phyloP scores from a whole-genome alignment of 2,888 invertebrate genomes.

The Drosophila anomalata region DNA sequence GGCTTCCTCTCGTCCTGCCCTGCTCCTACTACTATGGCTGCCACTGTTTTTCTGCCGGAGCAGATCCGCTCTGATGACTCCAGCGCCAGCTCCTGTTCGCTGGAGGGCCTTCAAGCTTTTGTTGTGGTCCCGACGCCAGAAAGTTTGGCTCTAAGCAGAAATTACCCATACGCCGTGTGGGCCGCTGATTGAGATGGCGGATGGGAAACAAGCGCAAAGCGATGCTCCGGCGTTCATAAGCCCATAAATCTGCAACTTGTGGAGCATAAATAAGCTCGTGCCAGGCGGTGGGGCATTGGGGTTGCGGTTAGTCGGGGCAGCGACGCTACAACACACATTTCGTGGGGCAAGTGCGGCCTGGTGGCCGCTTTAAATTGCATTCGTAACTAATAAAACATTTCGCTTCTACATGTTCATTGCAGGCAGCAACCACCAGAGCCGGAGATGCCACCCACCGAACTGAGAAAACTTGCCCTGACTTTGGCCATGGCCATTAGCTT shows the following conservation, averaged over 20 bases:
- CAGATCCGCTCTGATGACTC: background rate
- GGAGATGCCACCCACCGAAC: conserved; percentile 51
- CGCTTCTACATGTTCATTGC: conserved; percentile 55
- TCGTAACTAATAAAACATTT: conserved; percentile 61
- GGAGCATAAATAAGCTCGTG: conserved; percentile 61
- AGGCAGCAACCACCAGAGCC: conserved; percentile 26
- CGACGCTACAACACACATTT: conserved; percentile 21
- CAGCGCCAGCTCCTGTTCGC: conserved; percentile 36
- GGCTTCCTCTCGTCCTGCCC: background rate
- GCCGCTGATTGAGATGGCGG: conserved; percentile 61
- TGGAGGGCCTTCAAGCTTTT: conserved; percentile 75
- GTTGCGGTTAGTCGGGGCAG: conserved; percentile 13
- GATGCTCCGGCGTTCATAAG: conserved; percentile 55
- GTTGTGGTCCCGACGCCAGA: conserved; percentile 61
- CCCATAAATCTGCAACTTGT: conserved; percentile 70
- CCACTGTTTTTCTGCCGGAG: background rate
- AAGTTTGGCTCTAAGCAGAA: conserved; percentile 68
- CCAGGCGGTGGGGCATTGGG: conserved; percentile 3
- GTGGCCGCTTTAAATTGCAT: conserved; percentile 59
- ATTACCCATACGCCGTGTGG: conserved; percentile 76
- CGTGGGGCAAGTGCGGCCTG: conserved; percentile 28
- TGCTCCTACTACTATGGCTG: conserved; percentile 3
- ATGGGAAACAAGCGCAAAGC: background rate
- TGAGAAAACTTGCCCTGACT: conserved; percentile 50
- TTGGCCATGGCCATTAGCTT: conserved; percentile 53